phyloP scores from a whole-genome alignment of 2,113 vertebrate genomes.

The Festucalex cinctus region DNA sequence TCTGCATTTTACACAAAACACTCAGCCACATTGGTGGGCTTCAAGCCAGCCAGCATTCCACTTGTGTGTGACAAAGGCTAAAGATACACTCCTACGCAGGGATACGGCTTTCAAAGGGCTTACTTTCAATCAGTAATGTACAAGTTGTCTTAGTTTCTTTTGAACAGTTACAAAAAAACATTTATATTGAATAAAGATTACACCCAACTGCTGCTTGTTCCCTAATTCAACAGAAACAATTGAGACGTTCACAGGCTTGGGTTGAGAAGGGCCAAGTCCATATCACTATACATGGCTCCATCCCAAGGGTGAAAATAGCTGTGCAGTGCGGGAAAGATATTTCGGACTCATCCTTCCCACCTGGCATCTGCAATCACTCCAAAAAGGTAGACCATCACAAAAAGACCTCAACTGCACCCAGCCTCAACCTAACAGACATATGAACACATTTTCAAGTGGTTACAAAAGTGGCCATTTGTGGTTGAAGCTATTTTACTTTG shows the following conservation, averaged over 20 bases:
- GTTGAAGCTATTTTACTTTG: not conserved
- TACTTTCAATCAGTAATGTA: slow-evolving; percentile 44
- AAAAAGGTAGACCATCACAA: slow-evolving; percentile 13
- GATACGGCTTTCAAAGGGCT: slow-evolving; percentile 18
- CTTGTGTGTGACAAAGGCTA: slow-evolving; percentile 35
- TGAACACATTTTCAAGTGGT: not conserved
- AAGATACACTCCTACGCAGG: slow-evolving; percentile 38
- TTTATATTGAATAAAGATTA: not conserved
- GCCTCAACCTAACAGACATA: not conserved
- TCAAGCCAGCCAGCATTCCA: slow-evolving; percentile 36
- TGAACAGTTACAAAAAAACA: not conserved
- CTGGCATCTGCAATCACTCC: slow-evolving; percentile 38
- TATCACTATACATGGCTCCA: slow-evolving; percentile 28
- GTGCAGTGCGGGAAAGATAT: slow-evolving; percentile 40
- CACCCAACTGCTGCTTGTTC: slow-evolving; percentile 4
- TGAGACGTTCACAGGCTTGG: slow-evolving; percentile 18
- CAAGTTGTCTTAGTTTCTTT: slow-evolving; percentile 14
- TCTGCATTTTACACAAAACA: slow-evolving; percentile 50
- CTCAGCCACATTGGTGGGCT: slow-evolving; percentile 29
- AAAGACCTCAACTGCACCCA: not conserved
- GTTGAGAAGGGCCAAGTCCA: slow-evolving; percentile 2
- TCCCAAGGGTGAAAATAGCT: slow-evolving; percentile 51
- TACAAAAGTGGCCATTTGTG: not conserved
- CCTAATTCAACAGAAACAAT: slow-evolving; percentile 21
- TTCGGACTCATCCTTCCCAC: slow-evolving; percentile 37